Percentiles rank a stretch among this genome's conserved stretches.
phyloP scores from a whole-genome alignment of 2,113 vertebrate species.

The Protobothrops mucrosquamatus region DNA sequence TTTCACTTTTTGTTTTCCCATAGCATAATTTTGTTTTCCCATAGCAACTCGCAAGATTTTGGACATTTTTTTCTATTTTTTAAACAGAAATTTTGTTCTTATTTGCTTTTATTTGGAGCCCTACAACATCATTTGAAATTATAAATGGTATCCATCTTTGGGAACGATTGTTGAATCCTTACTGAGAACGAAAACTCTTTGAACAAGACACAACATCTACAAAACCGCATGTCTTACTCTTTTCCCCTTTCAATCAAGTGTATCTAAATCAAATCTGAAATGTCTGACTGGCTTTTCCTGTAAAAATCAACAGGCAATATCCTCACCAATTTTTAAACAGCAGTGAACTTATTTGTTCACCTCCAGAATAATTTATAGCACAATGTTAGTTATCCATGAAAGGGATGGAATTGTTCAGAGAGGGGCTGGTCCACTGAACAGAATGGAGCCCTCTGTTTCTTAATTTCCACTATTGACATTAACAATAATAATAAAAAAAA shows the following conservation, averaged over 20 bases:
- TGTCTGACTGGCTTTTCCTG: not conserved
- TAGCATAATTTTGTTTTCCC: not conserved
- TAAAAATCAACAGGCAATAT: not conserved
- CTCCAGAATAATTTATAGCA: constrained; percentile 9
- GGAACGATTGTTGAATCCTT: not conserved
- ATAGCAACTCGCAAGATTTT: not conserved
- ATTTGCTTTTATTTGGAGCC: not conserved
- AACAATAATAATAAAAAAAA: not conserved
- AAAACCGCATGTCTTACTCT: not conserved
- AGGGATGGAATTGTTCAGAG: not conserved
- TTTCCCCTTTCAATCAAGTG: not conserved
- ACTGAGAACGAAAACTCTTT: not conserved
- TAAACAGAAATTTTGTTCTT: not conserved
- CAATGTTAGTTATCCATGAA: not conserved
- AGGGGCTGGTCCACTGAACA: not conserved
- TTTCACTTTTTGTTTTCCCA: not conserved
- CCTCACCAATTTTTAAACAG: not conserved
- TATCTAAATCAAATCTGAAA: constrained; percentile 17
- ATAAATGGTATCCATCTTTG: not conserved
- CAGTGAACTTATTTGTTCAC: not conserved
- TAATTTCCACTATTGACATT: not conserved
- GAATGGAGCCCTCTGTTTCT: not conserved
- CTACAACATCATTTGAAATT: not conserved
- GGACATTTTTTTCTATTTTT: not conserved
- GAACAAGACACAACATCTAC: not conserved